Percentiles rank a stretch among this genome's conserved stretches.
Conservation (phyloP, 2,113 vertebrate genomes). For the Trogon melanurus region DNA sequence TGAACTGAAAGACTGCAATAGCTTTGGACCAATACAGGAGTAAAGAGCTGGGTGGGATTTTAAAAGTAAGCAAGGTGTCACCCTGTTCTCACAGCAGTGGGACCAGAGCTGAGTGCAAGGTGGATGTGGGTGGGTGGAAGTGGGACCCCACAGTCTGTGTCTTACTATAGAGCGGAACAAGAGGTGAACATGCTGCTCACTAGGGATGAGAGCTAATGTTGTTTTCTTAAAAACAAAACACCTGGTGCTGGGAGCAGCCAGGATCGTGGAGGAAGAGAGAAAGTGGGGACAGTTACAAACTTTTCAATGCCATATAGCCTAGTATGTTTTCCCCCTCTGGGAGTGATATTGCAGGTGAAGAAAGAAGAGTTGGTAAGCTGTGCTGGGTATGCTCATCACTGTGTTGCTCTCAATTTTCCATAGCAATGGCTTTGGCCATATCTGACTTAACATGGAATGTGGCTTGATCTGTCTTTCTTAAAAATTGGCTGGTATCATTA, state of each 20-base stretch:
- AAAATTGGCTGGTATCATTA: not conserved
- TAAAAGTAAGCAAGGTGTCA: not conserved
- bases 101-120: not conserved
- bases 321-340: not conserved
- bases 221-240: not conserved
- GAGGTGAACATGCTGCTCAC: not conserved
- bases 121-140: not conserved
- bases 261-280: fast-evolving
- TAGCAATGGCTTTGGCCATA: not conserved
- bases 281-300: not conserved
- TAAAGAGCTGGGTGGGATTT: not conserved
- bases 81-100: not conserved
- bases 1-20: not conserved
- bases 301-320: not conserved
- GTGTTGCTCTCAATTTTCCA: not conserved
- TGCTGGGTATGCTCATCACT: not conserved
- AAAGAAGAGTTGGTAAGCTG: not conserved
- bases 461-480: not conserved
- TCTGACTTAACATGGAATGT: not conserved
- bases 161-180: not conserved
- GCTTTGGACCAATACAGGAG: not conserved
- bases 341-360: not conserved
- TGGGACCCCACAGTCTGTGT: not conserved
- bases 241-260: not conserved
- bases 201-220: not conserved